These are phyloP conservation scores for Lophotis ruficrista DNA, from an alignment of 2,113 vertebrate species.

Conservation along the genomic window DNA sequence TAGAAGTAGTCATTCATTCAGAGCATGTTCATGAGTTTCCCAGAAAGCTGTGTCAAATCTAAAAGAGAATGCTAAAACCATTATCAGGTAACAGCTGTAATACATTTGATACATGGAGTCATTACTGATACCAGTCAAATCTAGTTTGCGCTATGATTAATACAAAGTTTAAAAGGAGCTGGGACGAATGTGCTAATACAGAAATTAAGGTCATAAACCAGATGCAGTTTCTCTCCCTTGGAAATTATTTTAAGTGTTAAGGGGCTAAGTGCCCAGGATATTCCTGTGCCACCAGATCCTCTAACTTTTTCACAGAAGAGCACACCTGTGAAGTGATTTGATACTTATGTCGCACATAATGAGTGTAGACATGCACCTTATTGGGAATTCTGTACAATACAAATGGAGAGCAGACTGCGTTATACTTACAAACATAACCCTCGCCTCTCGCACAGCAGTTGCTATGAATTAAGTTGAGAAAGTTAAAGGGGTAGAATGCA, in stretches of 20 bases:
- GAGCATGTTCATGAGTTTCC: background rate
- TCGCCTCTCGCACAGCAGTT: slow-evolving; percentile 38
- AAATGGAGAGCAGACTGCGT: background rate
- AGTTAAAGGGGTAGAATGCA: slow-evolving; percentile 13
- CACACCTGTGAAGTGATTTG: background rate
- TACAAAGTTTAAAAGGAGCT: background rate
- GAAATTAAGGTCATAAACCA: background rate
- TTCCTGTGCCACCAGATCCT: background rate
- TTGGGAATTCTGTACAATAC: background rate
- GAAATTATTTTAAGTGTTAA: background rate
- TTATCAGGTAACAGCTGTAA: background rate
- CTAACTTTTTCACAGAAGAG: background rate
- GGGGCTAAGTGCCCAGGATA: background rate
- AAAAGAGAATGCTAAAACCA: slow-evolving; percentile 1
- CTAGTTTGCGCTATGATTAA: background rate
- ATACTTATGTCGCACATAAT: background rate
- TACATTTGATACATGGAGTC: background rate
- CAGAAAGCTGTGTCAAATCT: background rate
- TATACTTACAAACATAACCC: slow-evolving; percentile 13
- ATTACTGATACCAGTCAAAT: background rate
- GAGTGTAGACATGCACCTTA: background rate
- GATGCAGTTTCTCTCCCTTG: background rate
- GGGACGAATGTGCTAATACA: background rate
- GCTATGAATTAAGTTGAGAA: slow-evolving; percentile 51
- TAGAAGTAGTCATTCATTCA: background rate